Evolutionary conservation across 2,888 invertebrate genomes (phyloP).

Genomic region (Eurois occulta): DNA sequence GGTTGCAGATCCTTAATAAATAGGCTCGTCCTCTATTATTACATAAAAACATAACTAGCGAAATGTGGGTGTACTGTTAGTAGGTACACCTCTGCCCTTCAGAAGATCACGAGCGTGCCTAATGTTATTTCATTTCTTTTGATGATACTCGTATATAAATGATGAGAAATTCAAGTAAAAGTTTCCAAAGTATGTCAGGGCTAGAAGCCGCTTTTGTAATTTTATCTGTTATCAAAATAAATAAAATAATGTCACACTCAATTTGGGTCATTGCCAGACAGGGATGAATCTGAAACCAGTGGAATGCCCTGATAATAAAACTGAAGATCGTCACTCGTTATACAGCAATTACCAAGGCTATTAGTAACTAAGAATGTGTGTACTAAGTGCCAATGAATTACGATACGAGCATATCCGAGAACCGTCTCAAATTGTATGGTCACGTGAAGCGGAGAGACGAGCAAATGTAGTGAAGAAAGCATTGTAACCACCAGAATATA

Average conservation of each 20-base stretch:
- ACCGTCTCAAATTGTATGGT: too few relatives aligned
- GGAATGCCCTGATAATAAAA: slow-evolving; percentile 7
- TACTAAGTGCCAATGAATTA: background rate
- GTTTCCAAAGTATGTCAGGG: slow-evolving; percentile 36
- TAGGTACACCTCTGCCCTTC: background rate
- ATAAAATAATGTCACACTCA: slow-evolving; percentile 28
- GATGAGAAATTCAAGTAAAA: slow-evolving; percentile 19
- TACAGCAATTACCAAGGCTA: background rate
- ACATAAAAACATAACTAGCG: too few relatives aligned
- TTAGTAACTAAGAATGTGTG: background rate
- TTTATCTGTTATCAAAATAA: slow-evolving; percentile 47
- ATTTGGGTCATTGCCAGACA: slow-evolving; percentile 43
- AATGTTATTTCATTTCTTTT: background rate
- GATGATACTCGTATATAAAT: background rate
- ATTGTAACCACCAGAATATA: too few relatives aligned
- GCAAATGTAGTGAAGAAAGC: too few relatives aligned
- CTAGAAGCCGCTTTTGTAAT: slow-evolving; percentile 3
- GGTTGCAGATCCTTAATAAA: too few relatives aligned
- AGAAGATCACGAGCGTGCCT: background rate
- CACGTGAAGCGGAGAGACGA: too few relatives aligned
- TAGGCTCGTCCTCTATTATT: too few relatives aligned
- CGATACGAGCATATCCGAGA: too few relatives aligned
- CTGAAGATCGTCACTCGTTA: background rate
- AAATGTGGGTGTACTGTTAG: too few relatives aligned
- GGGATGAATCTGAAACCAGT: background rate